Conservation (phyloP, 2,888 invertebrate species). For the Zelleria hepariella region DNA sequence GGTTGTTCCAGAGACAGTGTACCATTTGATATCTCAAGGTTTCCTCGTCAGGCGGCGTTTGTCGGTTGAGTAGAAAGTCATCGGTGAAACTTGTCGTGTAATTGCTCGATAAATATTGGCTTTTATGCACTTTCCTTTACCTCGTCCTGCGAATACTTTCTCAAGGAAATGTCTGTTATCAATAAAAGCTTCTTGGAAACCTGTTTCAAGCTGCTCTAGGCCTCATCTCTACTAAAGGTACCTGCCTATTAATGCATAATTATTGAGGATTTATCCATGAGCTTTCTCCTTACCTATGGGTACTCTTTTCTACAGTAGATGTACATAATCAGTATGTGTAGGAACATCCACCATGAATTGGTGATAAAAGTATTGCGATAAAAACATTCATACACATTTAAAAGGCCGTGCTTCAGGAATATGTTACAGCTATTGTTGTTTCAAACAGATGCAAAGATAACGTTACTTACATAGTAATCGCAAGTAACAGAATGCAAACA, state of each 20-base stretch:
- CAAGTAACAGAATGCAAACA: neutral
- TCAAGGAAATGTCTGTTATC: conserved; percentile 21
- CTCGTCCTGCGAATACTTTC: conserved; percentile 22
- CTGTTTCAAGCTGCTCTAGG: neutral
- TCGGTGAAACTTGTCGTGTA: conserved; percentile 24
- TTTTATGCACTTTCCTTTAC: conserved; percentile 44
- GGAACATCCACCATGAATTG: too few relatives aligned
- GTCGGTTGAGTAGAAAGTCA: conserved; percentile 35
- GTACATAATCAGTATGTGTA: too few relatives aligned
- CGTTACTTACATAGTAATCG: neutral
- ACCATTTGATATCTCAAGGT: conserved; percentile 6
- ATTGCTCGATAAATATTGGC: conserved; percentile 33
- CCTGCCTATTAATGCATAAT: neutral
- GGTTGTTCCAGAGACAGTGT: conserved; percentile 2
- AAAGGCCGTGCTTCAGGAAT: too few relatives aligned
- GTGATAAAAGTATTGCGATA: too few relatives aligned
- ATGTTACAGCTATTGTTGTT: neutral
- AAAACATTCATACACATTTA: too few relatives aligned
- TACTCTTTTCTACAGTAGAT: neutral
- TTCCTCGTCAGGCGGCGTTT: conserved; percentile 13
- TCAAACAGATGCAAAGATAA: neutral
- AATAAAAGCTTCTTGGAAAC: neutral
- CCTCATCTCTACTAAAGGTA: neutral
- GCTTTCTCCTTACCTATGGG: neutral
- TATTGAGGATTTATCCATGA: neutral